Conservation (phyloP, 64 coral and sea anemone species). For the Catalaphyllia jardinei region DNA sequence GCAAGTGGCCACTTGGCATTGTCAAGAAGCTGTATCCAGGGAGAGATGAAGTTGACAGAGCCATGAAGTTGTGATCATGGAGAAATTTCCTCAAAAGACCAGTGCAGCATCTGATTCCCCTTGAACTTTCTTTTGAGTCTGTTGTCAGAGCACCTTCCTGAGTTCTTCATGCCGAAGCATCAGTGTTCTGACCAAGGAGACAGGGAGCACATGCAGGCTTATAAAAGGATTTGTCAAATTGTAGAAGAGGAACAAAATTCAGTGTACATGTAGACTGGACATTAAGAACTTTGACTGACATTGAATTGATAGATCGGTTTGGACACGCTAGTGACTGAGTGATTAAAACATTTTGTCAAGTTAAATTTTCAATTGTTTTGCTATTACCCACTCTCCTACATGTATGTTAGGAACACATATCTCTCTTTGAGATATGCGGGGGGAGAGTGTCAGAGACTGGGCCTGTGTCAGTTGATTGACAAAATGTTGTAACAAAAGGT, state of each 20-base stretch:
- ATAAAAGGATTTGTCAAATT: neutral
- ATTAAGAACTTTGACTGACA: conserved; percentile 7
- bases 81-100: conserved; percentile 5
- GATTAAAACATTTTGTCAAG: neutral
- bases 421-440: neutral
- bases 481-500: too few species aligned
- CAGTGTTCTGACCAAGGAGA: neutral
- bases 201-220: neutral
- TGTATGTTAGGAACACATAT: neutral
- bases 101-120: conserved; percentile 1
- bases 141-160: neutral
- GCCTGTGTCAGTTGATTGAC: too few species aligned
- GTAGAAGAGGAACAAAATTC: neutral
- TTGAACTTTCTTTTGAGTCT: conserved; percentile 15
- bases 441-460: conserved; percentile 26
- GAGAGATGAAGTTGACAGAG: conserved; percentile 8
- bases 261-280: neutral
- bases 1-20: conserved; percentile 21
- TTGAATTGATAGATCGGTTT: neutral
- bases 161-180: neutral
- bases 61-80: conserved; percentile 13
- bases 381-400: neutral
- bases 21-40: conserved; percentile 1
- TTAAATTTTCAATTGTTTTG: neutral
- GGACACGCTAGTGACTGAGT: neutral